Conservation (phyloP, 2,113 vertebrate genomes). For the Malaclemys terrapin region DNA sequence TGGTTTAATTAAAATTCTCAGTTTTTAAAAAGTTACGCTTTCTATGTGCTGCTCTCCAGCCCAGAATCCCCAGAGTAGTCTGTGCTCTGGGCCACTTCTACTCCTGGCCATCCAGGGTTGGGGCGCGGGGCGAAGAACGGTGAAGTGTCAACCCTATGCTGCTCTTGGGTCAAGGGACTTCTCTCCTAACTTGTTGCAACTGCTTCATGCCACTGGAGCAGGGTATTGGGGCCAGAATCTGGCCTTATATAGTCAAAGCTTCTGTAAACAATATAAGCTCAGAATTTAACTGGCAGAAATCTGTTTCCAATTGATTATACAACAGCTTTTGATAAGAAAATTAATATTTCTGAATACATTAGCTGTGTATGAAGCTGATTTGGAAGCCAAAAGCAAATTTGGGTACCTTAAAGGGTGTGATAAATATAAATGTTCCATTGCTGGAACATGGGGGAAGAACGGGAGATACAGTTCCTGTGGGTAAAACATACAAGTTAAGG, state of each 20-base stretch:
- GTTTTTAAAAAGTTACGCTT: background rate
- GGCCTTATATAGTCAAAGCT: background rate
- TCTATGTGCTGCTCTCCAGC: background rate
- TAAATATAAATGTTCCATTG: background rate
- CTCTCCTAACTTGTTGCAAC: rapidly evolving
- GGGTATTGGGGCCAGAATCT: background rate
- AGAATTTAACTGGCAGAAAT: constrained; percentile 41
- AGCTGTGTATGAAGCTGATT: constrained; percentile 11
- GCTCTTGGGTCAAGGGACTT: background rate
- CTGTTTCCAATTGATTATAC: constrained; percentile 32
- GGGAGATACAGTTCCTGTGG: background rate
- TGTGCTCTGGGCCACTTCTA: background rate
- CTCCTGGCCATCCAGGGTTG: background rate
- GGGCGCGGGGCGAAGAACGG: background rate
- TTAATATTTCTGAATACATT: constrained; percentile 33
- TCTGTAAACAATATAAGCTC: constrained; percentile 53
- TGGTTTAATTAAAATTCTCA: background rate
- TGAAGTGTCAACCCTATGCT: background rate
- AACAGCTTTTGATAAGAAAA: constrained; percentile 16
- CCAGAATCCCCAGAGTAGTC: background rate
- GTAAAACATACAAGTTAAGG: background rate
- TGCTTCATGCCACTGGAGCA: background rate
- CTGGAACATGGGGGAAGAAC: constrained; percentile 13
- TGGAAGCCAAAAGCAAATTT: constrained; percentile 20
- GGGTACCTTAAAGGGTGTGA: background rate